Evolutionary conservation across 2,797 vertebrate species (phyloP).

Genomic region (Kryptopterus vitreolus): DNA sequence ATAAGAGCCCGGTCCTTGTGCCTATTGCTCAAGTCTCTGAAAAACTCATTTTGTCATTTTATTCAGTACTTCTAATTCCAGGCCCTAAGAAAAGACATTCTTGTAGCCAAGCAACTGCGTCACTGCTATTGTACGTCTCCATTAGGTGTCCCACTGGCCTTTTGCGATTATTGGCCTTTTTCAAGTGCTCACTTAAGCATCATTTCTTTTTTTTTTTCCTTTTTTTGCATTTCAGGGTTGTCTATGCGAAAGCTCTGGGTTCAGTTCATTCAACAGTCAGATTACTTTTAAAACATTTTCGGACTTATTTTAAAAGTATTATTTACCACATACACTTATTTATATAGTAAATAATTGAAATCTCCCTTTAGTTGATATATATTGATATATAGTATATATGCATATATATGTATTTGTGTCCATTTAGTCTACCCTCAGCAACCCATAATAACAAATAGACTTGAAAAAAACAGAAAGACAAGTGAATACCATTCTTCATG

Average conservation of each 20-base stretch:
- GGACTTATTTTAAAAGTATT: neutral
- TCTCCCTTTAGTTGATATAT: neutral
- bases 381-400: neutral
- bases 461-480: too few species aligned
- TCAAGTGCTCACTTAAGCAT: conserved; percentile 33
- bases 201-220: neutral
- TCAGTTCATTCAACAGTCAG: neutral
- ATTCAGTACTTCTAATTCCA: neutral
- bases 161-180: conserved; percentile 9
- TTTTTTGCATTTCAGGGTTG: neutral
- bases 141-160: conserved; percentile 23
- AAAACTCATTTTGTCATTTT: neutral
- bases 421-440: too few species aligned
- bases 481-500: too few species aligned
- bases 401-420: neutral
- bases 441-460: too few species aligned
- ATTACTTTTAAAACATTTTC: neutral
- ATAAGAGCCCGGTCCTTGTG: neutral
- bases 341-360: neutral
- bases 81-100: neutral
- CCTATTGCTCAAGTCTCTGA: neutral
- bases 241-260: neutral
- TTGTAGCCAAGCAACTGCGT: conserved; percentile 32
- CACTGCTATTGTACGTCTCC: neutral
- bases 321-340: neutral